Percentiles rank a stretch among this genome's conserved stretches.
Evolutionary conservation across 2,888 invertebrate species (phyloP).

Genomic region (Aphrophora alni): DNA sequence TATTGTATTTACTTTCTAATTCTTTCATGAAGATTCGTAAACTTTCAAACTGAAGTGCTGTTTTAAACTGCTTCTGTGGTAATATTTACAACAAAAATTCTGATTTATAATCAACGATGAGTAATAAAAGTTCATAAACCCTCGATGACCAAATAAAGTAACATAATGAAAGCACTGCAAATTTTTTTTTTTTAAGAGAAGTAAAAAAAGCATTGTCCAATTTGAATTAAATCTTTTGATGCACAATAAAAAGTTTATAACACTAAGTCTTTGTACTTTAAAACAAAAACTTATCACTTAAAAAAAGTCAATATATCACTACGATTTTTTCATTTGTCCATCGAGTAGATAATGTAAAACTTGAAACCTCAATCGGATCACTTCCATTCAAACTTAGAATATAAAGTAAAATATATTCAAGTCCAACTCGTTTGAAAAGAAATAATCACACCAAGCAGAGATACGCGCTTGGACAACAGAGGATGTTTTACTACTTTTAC

Average conservation of each 20-base stretch:
- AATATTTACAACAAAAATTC: too few species aligned
- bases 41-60: too few species aligned
- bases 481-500: background rate
- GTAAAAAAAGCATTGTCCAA: background rate
- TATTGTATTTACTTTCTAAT: too few species aligned
- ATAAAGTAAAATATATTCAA: background rate
- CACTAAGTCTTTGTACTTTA: background rate
- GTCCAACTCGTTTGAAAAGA: background rate
- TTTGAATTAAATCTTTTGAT: background rate
- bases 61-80: too few species aligned
- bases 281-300: background rate
- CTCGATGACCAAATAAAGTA: background rate
- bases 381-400: conserved; percentile 1
- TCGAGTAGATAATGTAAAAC: background rate
- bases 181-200: background rate
- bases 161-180: background rate
- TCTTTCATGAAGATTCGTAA: too few species aligned
- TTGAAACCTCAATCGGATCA: background rate
- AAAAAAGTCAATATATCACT: background rate
- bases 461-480: background rate
- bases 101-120: background rate
- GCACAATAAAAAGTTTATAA: background rate
- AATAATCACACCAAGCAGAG: background rate
- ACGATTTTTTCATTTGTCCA: background rate
- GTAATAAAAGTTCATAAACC: background rate